Conservation (phyloP, 1,140 invertebrate species). For the Chelonus insularis region DNA sequence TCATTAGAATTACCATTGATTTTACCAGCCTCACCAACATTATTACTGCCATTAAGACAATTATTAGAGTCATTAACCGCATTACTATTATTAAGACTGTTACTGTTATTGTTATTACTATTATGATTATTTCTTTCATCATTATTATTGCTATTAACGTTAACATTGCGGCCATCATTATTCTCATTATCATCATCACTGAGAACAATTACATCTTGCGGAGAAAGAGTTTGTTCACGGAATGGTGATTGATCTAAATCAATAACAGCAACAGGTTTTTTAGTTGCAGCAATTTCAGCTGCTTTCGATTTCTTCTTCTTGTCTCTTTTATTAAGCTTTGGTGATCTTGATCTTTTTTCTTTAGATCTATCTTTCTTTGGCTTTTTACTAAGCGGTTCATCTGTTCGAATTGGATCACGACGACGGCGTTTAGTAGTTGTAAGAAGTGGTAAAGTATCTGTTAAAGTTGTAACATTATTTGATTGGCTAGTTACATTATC, state of each 20-base stretch:
- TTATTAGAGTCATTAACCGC: neutral
- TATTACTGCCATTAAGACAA: neutral
- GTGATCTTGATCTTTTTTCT: constrained; percentile 59
- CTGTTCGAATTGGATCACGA: constrained; percentile 43
- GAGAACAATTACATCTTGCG: constrained; percentile 77
- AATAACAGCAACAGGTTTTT: constrained; percentile 81
- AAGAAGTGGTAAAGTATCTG: constrained; percentile 57
- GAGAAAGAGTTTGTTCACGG: constrained; percentile 76
- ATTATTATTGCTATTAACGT: constrained; percentile 26
- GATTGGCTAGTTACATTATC: constrained; percentile 60
- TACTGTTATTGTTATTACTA: neutral
- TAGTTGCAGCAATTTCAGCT: constrained; percentile 56
- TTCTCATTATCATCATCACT: constrained; percentile 75
- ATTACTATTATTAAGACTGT: neutral
- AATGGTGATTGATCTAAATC: constrained; percentile 84
- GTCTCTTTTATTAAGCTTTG: constrained; percentile 53
- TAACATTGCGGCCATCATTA: constrained; percentile 29
- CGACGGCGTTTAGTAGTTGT: constrained; percentile 49
- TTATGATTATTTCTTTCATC: neutral
- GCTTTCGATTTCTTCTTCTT: constrained; percentile 62
- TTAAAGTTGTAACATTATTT: constrained; percentile 37
- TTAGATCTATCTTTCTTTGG: constrained; percentile 56
- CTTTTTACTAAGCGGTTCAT: constrained; percentile 47
- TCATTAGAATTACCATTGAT: neutral
- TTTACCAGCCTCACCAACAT: neutral